These are phyloP conservation scores for Pseudococcus viburni DNA, from an alignment of 2,888 invertebrate genomes.

Conservation along the genomic window DNA sequence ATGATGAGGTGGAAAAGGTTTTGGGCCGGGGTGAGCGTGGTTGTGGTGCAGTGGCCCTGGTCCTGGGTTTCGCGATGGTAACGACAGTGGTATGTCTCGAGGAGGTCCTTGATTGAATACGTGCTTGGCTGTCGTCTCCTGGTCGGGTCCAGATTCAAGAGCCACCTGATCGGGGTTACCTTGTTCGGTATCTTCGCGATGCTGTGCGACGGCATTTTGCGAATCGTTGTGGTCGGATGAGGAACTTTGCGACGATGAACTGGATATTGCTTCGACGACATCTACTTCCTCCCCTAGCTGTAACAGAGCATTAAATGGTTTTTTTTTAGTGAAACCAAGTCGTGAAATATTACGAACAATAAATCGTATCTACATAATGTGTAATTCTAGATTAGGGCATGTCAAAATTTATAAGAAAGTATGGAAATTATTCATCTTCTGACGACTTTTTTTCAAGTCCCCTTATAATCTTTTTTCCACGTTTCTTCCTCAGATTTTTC, in stretches of 20 bases:
- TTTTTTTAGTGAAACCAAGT: neutral
- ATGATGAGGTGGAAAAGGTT: constrained; percentile 69
- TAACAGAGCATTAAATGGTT: neutral
- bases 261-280: constrained; percentile 68
- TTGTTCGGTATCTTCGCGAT: constrained; percentile 71
- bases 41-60: constrained; percentile 62
- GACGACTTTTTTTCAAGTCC: no score
- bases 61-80: constrained; percentile 67
- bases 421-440: no score
- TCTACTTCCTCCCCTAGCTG: constrained; percentile 69
- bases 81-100: constrained; percentile 62
- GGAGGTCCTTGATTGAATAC: constrained; percentile 67
- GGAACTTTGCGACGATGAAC: constrained; percentile 66
- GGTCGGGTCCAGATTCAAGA: constrained; percentile 68
- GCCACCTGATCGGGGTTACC: constrained; percentile 69
- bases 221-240: constrained; percentile 50
- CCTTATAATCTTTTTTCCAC: no score
- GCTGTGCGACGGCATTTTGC: constrained; percentile 66
- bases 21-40: constrained; percentile 59
- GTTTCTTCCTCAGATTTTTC: no score
- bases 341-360: no score
- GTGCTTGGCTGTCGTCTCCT: constrained; percentile 68
- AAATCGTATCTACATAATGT: no score
- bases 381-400: no score
- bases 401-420: no score